phyloP scores from a whole-genome alignment of 1,140 invertebrate species.

The Vollenhovia emeryi region DNA sequence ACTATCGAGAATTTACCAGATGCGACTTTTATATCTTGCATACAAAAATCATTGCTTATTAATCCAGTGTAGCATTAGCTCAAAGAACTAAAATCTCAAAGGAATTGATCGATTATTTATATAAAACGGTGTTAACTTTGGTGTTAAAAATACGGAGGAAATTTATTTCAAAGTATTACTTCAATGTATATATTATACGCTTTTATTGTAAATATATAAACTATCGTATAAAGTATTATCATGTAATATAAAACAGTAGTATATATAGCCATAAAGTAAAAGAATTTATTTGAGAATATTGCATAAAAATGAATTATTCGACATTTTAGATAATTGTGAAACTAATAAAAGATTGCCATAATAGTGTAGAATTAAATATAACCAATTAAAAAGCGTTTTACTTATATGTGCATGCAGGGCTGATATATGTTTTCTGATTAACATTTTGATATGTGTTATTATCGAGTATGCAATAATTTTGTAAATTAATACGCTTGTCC shows the following conservation, averaged over 20 bases:
- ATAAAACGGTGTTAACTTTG: background rate
- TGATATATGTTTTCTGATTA: conserved; percentile 54
- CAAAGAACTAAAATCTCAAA: background rate
- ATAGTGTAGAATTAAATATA: background rate
- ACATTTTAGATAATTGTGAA: background rate
- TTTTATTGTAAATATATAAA: background rate
- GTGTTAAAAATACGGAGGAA: conserved; percentile 10
- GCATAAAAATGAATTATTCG: background rate
- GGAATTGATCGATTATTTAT: background rate
- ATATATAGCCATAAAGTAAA: background rate
- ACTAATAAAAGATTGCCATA: conserved; percentile 17
- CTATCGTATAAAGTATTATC: background rate
- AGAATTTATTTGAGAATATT: background rate
- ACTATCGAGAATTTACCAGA: conserved; percentile 20
- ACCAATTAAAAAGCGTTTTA: conserved; percentile 12
- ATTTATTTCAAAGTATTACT: background rate
- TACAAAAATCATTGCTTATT: conserved; percentile 5
- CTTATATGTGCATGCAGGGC: conserved; percentile 76
- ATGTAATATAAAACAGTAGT: background rate
- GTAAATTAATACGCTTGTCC: background rate
- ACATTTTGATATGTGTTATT: background rate
- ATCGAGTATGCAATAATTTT: background rate
- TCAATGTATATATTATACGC: background rate
- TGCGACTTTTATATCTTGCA: conserved; percentile 15
- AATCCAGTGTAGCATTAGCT: background rate